Evolutionary conservation across 2,113 vertebrate genomes (phyloP), one percentile per base, ranked within the genome.

Genomic region (Loxodonta africana): DNA sequence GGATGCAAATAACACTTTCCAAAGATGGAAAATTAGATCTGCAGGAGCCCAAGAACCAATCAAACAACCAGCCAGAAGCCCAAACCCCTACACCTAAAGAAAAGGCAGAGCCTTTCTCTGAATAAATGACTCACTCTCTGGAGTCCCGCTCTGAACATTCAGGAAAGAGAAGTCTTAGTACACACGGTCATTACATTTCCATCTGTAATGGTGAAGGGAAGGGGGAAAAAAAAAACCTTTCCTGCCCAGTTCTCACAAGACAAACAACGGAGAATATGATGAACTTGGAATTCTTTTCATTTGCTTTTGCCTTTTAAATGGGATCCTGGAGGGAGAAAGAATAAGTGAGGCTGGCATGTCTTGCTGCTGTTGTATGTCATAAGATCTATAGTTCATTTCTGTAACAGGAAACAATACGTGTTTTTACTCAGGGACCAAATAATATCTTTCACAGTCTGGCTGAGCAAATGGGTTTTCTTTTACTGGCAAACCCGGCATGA

Each of bases 401-500:
- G 44, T 78, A 85, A 67, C 33, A 69, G 67, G 97, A 76, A 77
- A 14, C n/a, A 41, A 46, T 0, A 0, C 63, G 77, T 96, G 71
- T 74, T 97, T 95, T 77, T 21, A 88, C 8, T 6, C 11, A 53
- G 78, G 20, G 1, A 90, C 81, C 73, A 67, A 96, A 33, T 77
- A n/a, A 6, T 6, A 60, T 14, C 87, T 92, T 67, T 57, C 83
- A 74, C 76, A 94, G 78, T 90, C 96, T 71, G 83, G 88, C 81
- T 57, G 93, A 95, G 80, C 80, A 74, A 25, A 10, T 48, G 76
- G 30, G 83, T 65, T 95, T 88, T 80, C 76, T 76, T 87, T 95
- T 51, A 28, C 81, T 71, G 96, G 91, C 84, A 90, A 63, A 21
- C 25, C 41, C n/a, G 15, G 78, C 60, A 3, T 1, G 23, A 65